Evolutionary conservation across 2,113 vertebrate genomes (phyloP).

Genomic region (Phoxinus phoxinus): DNA sequence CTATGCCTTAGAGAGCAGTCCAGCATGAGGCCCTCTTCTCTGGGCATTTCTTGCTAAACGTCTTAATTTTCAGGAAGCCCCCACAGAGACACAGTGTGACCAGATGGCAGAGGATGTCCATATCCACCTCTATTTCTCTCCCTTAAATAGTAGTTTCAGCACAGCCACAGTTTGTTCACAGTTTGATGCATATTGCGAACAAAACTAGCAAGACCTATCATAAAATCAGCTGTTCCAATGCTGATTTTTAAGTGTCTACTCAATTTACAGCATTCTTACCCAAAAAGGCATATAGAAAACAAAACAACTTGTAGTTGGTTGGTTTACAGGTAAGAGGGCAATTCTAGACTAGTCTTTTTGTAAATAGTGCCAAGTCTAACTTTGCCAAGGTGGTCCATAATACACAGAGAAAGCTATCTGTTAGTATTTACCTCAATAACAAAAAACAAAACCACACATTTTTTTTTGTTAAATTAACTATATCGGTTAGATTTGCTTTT

Average conservation of each 20-base stretch:
- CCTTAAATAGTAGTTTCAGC: slow-evolving; percentile 18
- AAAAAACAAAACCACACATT: not conserved
- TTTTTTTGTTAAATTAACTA: not conserved
- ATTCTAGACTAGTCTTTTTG: not conserved
- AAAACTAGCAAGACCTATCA: not conserved
- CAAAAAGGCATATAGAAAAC: not conserved
- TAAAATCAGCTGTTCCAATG: not conserved
- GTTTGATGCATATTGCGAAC: not conserved
- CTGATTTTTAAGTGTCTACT: not conserved
- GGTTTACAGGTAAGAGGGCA: not conserved
- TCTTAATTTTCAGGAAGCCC: slow-evolving; percentile 40
- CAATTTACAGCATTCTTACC: not conserved
- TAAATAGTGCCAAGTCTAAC: not conserved
- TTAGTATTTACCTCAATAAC: too few relatives aligned
- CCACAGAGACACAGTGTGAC: slow-evolving; percentile 21
- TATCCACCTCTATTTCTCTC: not conserved
- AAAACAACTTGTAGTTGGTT: not conserved
- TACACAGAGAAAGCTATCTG: too few relatives aligned
- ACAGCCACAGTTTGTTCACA: not conserved
- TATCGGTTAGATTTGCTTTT: not conserved
- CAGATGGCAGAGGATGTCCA: slow-evolving; percentile 27
- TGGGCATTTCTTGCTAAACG: slow-evolving; percentile 9
- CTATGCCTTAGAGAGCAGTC: slow-evolving; percentile 33
- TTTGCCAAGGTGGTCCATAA: too few relatives aligned
- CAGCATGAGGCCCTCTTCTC: slow-evolving; percentile 9